Base-by-base conservation (phyloP, 2,888 invertebrate species). In the Schizotus pectinicornis region DNA sequence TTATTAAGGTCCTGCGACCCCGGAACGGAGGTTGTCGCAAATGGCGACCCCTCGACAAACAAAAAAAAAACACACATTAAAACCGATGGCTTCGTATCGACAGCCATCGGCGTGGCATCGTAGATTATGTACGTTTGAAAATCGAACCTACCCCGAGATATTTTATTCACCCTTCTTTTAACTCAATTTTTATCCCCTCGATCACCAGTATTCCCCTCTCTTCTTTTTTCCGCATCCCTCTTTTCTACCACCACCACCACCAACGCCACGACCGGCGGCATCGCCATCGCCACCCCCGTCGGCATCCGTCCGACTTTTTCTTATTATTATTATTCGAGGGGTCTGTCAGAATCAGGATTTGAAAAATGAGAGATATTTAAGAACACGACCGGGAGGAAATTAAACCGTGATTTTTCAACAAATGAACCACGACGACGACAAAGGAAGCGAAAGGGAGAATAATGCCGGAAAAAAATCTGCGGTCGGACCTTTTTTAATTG, bases 331-430 rank as follows among this genome's bases (percentile, higher is more conserved):
- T n/a, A 30, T 7, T 43, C 34, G 36, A 50, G 61, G 70, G 71
- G 71, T 63, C 73, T 71, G 74, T 74, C 74, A 73, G 73, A 67
- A 65, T 57, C 74, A 72, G 71, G 66, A 68, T 62, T 63, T 73
- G 74, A 74, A 74, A 74, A 74, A 74, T 72, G 74, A 73, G 66
- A 61, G 71, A 71, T 69, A 72, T 74, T 73, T 72, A 73, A 72
- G 72, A 72, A 71, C 70, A 63, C 70, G 64, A 67, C 52, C 22
- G 22, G 63, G 60, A 65, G 70, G 69, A 72, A 70, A 73, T 71
- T 71, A 71, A 71, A 69, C 67, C 61, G 68, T 67, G 71, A 73
- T 73, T 73, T 73, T 73, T 73, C 71, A 72, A 59, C 30, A 42
- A 8, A 11, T 9, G 32, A 31, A 12, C 42, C n/a, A 22, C 22